Base-by-base conservation (phyloP, 2,797 vertebrate genomes). In the Petrocephalus sullivani region DNA sequence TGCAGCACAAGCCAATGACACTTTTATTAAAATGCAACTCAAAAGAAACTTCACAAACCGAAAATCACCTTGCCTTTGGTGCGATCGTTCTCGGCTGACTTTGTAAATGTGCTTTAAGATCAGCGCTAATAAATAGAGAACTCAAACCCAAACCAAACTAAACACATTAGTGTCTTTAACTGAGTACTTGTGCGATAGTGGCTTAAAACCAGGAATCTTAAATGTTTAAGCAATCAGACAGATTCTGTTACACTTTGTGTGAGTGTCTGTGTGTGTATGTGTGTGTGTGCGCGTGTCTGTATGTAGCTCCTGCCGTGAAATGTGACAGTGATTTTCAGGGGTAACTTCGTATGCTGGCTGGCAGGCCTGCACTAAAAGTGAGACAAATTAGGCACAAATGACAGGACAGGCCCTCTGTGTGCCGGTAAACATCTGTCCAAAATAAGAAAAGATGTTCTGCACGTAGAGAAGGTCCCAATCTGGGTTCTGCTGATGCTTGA, bases 321-420 rank as follows among this genome's bases (percentile, higher is more conserved):
- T 16, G 2, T 16, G 33, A 75, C 33, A 41, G 10, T 75, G 61
- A 64, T 28, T 28, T 64, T 28, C 23, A 0, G 61, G 23, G 61
- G 49, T 82, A 51, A n/a, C 78, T 82, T n/a, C 21, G 16, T 10
- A 51, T 51, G 7, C 37, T 21, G 51, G n/a, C 4, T 4, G 7
- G 49, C 41, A 83, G 46, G 19, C 2, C 78, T 10, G n/a, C 78
- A 23, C 21, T 21, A 23, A 78, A 53, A 84, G 82, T 56, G 12
- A 84, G 82, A 84, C 82, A 33, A 84, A 84, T 78, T 78, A 41
- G 16, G 51, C 49, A 28, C 49, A 84, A 84, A 84, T 84, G 49
- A 53, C 82, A 54, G 51, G 21, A 14, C 82, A 84, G 82, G 23
- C 21, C 49, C 78, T 28, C 49, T 84, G 82, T 49, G 53, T 23